These are phyloP conservation scores for Otolemur garnettii DNA, from an alignment of 2,113 vertebrate genomes.

Conservation along the genomic window DNA sequence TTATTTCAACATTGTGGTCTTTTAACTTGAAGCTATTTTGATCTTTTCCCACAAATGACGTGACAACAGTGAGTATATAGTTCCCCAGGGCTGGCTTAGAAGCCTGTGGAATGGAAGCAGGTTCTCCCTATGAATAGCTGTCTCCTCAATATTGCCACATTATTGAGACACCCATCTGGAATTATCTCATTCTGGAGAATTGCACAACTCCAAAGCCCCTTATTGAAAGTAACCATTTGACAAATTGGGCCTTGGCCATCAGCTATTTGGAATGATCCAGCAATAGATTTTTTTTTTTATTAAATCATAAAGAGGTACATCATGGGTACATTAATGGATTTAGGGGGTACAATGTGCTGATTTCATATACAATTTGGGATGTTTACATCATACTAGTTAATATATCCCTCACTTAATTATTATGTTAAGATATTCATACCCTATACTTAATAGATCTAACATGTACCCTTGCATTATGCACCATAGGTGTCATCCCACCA, in stretches of 20 bases:
- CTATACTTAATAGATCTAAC: too few relatives aligned
- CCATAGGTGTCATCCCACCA: too few relatives aligned
- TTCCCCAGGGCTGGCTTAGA: background rate
- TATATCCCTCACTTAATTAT: too few relatives aligned
- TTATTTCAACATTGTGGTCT: background rate
- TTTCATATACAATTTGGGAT: too few relatives aligned
- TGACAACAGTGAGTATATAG: background rate
- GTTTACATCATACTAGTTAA: too few relatives aligned
- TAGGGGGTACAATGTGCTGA: too few relatives aligned
- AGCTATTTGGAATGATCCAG: conserved; percentile 36
- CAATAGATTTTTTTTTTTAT: background rate
- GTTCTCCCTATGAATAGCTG: background rate
- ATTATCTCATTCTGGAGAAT: conserved; percentile 47
- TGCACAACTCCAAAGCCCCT: background rate
- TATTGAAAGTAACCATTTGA: conserved; percentile 11
- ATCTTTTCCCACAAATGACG: background rate
- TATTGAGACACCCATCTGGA: conserved; percentile 52
- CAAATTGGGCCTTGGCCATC: conserved; percentile 33
- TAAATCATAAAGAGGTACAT: too few relatives aligned
- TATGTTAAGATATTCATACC: too few relatives aligned
- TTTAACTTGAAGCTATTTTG: background rate
- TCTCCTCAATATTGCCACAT: background rate
- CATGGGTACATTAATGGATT: too few relatives aligned
- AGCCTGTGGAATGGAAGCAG: background rate
- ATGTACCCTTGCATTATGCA: too few relatives aligned